Conservation (phyloP, 2,888 invertebrate species). For the Calameuta filiformis region DNA sequence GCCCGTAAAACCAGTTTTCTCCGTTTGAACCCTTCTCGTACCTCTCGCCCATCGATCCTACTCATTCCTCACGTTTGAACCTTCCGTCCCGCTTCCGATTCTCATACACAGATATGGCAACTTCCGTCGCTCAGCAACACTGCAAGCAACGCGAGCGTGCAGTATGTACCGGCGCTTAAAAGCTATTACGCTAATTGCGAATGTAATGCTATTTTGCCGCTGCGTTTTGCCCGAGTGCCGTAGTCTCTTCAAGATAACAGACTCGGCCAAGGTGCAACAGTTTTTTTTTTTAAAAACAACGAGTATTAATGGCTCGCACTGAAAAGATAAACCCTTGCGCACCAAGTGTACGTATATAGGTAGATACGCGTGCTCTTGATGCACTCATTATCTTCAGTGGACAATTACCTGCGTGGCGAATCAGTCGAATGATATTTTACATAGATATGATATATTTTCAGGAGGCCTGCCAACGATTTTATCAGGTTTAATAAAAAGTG, state of each 20-base stretch:
- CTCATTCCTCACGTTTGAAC: not conserved
- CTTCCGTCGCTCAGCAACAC: not conserved
- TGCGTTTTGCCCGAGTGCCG: not conserved
- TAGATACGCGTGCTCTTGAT: not conserved
- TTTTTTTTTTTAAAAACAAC: not conserved
- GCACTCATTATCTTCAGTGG: not conserved
- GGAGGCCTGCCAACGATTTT: not conserved
- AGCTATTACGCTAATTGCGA: not conserved
- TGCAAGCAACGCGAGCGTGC: not conserved
- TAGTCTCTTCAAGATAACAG: not conserved
- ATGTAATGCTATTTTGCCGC: not conserved
- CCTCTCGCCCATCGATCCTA: not conserved
- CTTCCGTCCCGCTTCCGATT: not conserved
- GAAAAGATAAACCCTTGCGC: not conserved
- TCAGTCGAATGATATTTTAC: not conserved
- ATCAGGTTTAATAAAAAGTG: not conserved
- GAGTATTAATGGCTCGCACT: not conserved
- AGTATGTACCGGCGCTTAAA: not conserved
- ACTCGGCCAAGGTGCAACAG: not conserved
- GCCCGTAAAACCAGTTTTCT: not conserved
- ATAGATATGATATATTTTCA: not conserved
- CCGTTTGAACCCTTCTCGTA: not conserved
- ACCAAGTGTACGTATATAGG: not conserved
- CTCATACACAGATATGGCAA: not conserved
- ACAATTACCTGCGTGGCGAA: not conserved